Evolutionary conservation across 1,140 invertebrate genomes (phyloP).

Genomic region (Akabosia matsudoensis): DNA sequence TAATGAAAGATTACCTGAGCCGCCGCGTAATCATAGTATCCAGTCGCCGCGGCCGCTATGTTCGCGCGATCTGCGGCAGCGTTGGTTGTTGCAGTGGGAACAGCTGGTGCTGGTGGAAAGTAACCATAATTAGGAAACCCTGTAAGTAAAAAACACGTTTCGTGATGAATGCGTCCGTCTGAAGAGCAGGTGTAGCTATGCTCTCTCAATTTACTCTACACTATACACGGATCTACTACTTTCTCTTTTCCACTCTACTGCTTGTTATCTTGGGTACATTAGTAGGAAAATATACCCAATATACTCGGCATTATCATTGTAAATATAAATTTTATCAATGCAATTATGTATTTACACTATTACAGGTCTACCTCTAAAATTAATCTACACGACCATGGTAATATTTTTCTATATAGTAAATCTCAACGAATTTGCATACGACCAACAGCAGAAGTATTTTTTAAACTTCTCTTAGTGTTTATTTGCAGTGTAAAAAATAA

Average conservation of each 20-base stretch:
- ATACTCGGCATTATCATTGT: neutral
- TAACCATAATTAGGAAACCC: slow-evolving; percentile 52
- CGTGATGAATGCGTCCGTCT: neutral
- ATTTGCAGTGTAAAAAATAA: too few species aligned
- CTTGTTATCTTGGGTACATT: neutral
- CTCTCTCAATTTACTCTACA: too few species aligned
- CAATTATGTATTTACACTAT: neutral
- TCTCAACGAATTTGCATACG: too few species aligned
- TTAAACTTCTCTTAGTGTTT: too few species aligned
- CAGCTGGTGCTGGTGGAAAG: slow-evolving; percentile 49
- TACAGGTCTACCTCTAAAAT: neutral
- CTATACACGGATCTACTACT: neutral
- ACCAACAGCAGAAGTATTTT: neutral
- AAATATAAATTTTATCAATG: neutral
- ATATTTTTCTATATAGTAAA: neutral
- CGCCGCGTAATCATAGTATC: slow-evolving; percentile 48
- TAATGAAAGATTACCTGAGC: slow-evolving; percentile 42
- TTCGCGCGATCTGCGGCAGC: slow-evolving; percentile 41
- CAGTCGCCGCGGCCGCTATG: slow-evolving; percentile 43
- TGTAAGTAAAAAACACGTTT: slow-evolving; percentile 36
- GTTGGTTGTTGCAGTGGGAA: slow-evolving; percentile 44
- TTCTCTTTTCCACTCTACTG: neutral
- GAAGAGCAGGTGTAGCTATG: neutral
- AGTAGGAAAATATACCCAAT: neutral
- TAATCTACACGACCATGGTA: neutral